These are phyloP conservation scores for Heliocidaris erythrogramma DNA, from an alignment of 35 echinoderm and acorn worm species.

Conservation along the genomic window DNA sequence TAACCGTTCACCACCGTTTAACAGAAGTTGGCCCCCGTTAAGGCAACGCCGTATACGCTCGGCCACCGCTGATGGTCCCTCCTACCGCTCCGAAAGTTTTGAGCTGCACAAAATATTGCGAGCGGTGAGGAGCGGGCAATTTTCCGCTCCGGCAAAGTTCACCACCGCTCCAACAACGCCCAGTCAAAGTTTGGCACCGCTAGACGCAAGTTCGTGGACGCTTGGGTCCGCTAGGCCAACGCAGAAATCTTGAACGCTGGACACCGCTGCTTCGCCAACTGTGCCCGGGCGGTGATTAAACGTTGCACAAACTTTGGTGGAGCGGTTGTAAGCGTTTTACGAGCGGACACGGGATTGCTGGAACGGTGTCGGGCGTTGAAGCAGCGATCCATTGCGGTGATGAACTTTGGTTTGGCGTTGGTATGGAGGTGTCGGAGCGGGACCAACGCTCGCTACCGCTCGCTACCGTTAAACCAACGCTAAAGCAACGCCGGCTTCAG, in stretches of 20 bases:
- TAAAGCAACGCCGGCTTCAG: slow-evolving; percentile 38
- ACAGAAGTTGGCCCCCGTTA: slow-evolving; percentile 40
- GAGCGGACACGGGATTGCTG: slow-evolving; percentile 7
- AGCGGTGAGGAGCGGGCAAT: slow-evolving; percentile 36
- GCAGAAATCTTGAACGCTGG: slow-evolving; percentile 34
- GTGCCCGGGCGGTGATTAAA: not conserved
- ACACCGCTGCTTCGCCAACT: not conserved
- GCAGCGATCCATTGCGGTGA: slow-evolving; percentile 8
- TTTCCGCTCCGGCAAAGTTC: slow-evolving; percentile 34
- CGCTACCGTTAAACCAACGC: slow-evolving; percentile 13
- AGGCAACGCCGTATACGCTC: slow-evolving; percentile 36
- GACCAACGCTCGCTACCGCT: not conserved
- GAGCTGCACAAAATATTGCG: slow-evolving; percentile 22
- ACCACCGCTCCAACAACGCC: slow-evolving; percentile 42
- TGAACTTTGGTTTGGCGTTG: slow-evolving; percentile 1
- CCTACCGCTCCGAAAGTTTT: slow-evolving; percentile 37
- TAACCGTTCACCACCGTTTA: slow-evolving; percentile 47
- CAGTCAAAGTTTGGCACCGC: slow-evolving; percentile 40
- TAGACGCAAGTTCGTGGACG: slow-evolving; percentile 42
- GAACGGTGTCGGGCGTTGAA: not conserved
- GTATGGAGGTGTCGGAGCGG: slow-evolving; percentile 7
- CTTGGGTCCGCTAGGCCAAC: slow-evolving; percentile 32
- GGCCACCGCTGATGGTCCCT: slow-evolving; percentile 33
- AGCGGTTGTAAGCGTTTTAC: not conserved
- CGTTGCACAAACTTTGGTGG: slow-evolving; percentile 10